Evolutionary conservation across 2,888 invertebrate species (phyloP).

Genomic region (Phengaris arion): DNA sequence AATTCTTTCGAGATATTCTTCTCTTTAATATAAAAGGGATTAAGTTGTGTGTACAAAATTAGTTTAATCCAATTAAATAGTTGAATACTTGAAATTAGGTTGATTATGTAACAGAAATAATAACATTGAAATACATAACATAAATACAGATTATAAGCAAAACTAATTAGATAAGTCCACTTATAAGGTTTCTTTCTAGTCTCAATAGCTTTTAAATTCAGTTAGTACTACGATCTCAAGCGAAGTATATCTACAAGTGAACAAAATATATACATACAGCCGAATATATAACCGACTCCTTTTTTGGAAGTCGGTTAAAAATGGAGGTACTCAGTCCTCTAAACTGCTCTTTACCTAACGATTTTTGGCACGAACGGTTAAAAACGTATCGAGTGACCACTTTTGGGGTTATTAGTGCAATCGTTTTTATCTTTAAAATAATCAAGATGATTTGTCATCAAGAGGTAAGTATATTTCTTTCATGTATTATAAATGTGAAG

Average conservation of each 20-base stretch:
- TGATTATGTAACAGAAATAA: not conserved
- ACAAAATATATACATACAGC: too few relatives aligned
- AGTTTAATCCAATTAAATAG: not conserved
- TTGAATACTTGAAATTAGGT: not conserved
- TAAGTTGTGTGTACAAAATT: not conserved
- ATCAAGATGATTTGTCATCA: slow-evolving; percentile 10
- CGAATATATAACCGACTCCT: too few relatives aligned
- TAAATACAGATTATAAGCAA: not conserved
- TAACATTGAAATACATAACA: slow-evolving; percentile 5
- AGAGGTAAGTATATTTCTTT: not conserved
- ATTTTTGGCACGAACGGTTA: not conserved
- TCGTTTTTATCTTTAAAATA: not conserved
- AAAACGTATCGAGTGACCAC: not conserved
- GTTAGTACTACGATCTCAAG: not conserved
- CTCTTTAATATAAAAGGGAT: too few relatives aligned
- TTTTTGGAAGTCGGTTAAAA: not conserved
- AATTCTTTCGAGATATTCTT: too few relatives aligned
- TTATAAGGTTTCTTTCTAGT: not conserved
- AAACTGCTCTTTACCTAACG: not conserved
- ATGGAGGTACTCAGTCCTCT: slow-evolving; percentile 1
- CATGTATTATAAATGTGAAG: too few relatives aligned
- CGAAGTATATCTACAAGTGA: not conserved
- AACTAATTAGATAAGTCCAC: not conserved
- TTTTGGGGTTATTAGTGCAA: not conserved
- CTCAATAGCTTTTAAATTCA: not conserved